phyloP scores from a whole-genome alignment of 2,888 invertebrate species.

The Cantharis nigra region DNA sequence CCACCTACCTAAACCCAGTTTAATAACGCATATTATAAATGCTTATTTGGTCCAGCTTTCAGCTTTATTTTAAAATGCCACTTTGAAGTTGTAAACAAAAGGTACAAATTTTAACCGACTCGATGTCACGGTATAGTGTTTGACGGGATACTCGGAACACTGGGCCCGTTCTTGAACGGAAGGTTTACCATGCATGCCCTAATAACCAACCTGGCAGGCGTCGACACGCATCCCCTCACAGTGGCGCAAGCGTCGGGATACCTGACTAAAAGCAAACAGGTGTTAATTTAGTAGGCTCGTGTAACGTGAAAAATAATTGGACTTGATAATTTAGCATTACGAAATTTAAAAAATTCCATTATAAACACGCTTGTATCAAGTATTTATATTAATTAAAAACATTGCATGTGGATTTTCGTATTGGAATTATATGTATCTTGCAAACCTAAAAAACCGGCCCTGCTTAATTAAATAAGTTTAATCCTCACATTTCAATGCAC shows the following conservation, averaged over 20 bases:
- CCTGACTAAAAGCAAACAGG: conserved; percentile 22
- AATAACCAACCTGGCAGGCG: conserved; percentile 21
- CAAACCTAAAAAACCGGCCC: too few species aligned
- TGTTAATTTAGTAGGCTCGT: conserved; percentile 8
- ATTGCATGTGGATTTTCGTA: too few species aligned
- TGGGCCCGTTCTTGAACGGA: conserved; percentile 17
- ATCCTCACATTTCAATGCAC: too few species aligned
- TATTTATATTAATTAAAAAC: too few species aligned
- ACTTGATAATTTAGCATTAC: background rate
- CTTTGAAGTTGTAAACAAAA: conserved; percentile 12
- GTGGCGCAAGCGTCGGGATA: conserved; percentile 21
- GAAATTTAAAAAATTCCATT: background rate
- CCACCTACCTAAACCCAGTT: background rate
- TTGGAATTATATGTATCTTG: too few species aligned
- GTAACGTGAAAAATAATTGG: background rate
- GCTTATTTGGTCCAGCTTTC: background rate
- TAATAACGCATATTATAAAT: background rate
- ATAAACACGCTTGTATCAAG: too few species aligned
- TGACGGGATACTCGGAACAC: conserved; percentile 20
- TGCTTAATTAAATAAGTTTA: too few species aligned
- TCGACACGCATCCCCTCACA: conserved; percentile 12
- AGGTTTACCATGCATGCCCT: conserved; percentile 21
- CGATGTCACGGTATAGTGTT: conserved; percentile 21
- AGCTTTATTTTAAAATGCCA: background rate
- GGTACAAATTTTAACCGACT: conserved; percentile 17